Conservation (phyloP, 2,113 vertebrate species). For the Phoxinus phoxinus region DNA sequence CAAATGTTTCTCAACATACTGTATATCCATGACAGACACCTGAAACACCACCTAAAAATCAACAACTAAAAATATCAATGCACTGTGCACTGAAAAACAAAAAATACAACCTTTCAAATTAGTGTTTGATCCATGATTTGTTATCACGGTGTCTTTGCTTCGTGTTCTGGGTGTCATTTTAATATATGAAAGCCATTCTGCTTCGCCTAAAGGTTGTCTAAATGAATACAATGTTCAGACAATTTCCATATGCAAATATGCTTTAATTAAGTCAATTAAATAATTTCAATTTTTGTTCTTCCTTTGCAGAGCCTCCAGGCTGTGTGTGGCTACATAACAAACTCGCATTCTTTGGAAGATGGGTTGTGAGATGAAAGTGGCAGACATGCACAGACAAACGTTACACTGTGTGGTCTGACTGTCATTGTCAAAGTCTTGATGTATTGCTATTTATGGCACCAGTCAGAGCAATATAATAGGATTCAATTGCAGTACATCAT, state of each 20-base stretch:
- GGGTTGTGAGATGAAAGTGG: slow-evolving; percentile 13
- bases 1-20: not conserved
- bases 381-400: not conserved
- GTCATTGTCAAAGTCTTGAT: not conserved
- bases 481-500: not conserved
- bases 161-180: slow-evolving; percentile 64
- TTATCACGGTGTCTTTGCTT: slow-evolving; percentile 49
- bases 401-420: not conserved
- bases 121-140: slow-evolving; percentile 43
- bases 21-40: not conserved
- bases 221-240: slow-evolving; percentile 78
- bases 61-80: not conserved
- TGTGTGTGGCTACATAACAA: slow-evolving; percentile 42
- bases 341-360: slow-evolving; percentile 13
- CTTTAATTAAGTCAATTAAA: slow-evolving; percentile 81
- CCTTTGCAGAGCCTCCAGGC: slow-evolving; percentile 68
- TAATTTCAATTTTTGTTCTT: slow-evolving; percentile 64
- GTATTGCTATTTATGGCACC: slow-evolving; percentile 15
- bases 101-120: not conserved
- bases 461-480: not conserved
- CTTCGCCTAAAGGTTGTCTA: slow-evolving; percentile 72
- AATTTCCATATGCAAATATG: slow-evolving; percentile 83
- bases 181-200: slow-evolving; percentile 73
- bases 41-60: not conserved
- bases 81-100: not conserved